These are phyloP conservation scores for Aspidiotus destructor DNA, from an alignment of 2,888 invertebrate species.

Conservation along the genomic window DNA sequence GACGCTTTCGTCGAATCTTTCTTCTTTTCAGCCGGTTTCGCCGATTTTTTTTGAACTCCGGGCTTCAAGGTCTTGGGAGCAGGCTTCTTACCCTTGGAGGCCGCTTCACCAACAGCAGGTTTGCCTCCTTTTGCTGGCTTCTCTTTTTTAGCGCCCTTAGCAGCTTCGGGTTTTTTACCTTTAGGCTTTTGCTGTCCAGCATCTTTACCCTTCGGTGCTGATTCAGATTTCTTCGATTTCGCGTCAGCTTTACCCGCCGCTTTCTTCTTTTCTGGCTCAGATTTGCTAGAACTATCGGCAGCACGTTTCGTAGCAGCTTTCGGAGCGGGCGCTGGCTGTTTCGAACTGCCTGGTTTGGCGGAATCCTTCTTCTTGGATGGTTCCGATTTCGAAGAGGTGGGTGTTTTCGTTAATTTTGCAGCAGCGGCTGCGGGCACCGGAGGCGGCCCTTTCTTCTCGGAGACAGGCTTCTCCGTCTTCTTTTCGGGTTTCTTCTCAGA, in stretches of 20 bases:
- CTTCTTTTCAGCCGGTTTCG: background rate
- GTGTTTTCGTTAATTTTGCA: slow-evolving; percentile 45
- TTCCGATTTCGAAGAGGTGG: slow-evolving; percentile 41
- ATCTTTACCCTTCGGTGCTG: slow-evolving; percentile 34
- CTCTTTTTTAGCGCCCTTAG: slow-evolving; percentile 35
- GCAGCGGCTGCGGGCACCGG: slow-evolving; percentile 41
- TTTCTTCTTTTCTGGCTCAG: slow-evolving; percentile 41
- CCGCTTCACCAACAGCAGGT: background rate
- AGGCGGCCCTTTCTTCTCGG: slow-evolving; percentile 36
- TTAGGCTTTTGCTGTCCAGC: slow-evolving; percentile 35
- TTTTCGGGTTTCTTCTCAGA: slow-evolving; percentile 35
- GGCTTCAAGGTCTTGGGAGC: background rate
- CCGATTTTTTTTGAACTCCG: background rate
- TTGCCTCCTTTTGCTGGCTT: slow-evolving; percentile 39
- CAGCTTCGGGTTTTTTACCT: slow-evolving; percentile 39
- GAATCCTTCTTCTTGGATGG: slow-evolving; percentile 41
- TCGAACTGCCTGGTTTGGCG: slow-evolving; percentile 42
- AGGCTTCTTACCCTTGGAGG: background rate
- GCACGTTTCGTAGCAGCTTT: slow-evolving; percentile 41
- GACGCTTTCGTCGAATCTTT: background rate
- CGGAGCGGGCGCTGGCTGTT: slow-evolving; percentile 25
- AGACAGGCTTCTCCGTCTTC: slow-evolving; percentile 33
- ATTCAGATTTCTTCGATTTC: slow-evolving; percentile 39
- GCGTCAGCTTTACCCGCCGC: slow-evolving; percentile 38
- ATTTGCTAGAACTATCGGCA: slow-evolving; percentile 39